These are phyloP conservation scores for Nasalis larvatus DNA, from an alignment of 2,113 vertebrate genomes.

Conservation along the genomic window DNA sequence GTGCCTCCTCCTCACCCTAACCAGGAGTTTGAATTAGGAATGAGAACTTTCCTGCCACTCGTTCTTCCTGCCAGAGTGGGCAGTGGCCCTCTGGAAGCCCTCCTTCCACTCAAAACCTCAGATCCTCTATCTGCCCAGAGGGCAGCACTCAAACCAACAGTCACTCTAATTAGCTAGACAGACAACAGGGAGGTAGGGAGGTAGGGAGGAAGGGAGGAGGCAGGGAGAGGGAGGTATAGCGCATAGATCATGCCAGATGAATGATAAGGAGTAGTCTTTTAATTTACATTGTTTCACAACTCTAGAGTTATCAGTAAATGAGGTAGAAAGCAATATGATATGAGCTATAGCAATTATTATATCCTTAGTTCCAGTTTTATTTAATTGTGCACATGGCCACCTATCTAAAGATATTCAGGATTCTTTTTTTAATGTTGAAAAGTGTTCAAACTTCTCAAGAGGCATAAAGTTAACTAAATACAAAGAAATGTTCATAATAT, in stretches of 20 bases:
- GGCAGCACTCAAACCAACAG: background rate
- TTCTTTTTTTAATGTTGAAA: constrained; percentile 2
- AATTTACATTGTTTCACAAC: background rate
- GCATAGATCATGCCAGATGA: background rate
- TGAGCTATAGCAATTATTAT: background rate
- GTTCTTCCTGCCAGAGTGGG: background rate
- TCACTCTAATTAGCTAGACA: background rate
- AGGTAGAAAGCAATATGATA: background rate
- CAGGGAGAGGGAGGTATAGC: background rate
- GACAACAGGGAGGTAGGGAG: background rate
- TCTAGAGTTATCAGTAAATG: background rate
- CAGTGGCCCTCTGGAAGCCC: background rate
- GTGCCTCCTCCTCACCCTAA: background rate
- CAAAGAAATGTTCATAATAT: background rate
- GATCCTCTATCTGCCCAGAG: background rate
- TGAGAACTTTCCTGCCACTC: background rate
- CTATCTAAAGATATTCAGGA: background rate
- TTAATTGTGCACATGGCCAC: background rate
- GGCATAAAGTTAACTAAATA: background rate
- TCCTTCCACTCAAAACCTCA: background rate
- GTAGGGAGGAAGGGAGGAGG: too few species aligned
- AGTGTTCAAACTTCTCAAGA: background rate
- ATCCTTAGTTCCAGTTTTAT: background rate
- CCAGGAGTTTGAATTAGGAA: background rate
- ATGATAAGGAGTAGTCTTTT: background rate